A percentile compares a stretch with the other conserved stretches of the same genome.
These are phyloP conservation scores for Isoperla grammatica DNA, from an alignment of 2,888 invertebrate species.

Conservation along the genomic window DNA sequence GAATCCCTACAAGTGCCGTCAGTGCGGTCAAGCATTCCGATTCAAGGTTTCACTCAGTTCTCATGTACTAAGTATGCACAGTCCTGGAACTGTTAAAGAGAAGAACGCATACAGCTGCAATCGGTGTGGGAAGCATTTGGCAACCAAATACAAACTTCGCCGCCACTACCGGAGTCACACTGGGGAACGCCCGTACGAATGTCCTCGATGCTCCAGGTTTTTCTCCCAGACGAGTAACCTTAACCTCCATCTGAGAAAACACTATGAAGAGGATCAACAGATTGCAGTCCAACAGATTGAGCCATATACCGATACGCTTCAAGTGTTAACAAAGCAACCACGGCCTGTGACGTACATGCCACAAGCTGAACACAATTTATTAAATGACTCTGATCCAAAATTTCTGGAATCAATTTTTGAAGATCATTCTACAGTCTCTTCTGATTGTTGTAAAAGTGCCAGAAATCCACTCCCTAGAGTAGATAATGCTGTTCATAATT, in stretches of 20 bases:
- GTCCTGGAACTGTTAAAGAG: constrained; percentile 3
- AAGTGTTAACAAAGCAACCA: neutral
- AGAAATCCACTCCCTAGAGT: constrained; percentile 6
- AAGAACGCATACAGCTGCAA: constrained; percentile 30
- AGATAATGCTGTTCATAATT: constrained; percentile 12
- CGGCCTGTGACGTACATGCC: neutral
- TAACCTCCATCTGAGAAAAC: constrained; percentile 33
- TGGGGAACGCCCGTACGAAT: constrained; percentile 33
- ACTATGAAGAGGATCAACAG: constrained; percentile 20
- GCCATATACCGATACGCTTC: neutral
- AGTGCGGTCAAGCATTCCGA: constrained; percentile 34
- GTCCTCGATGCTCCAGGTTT: constrained; percentile 30
- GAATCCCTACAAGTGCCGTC: constrained; percentile 32
- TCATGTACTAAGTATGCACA: constrained; percentile 33
- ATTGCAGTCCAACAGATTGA: neutral
- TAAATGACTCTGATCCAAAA: constrained; percentile 3
- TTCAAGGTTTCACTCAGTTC: constrained; percentile 32
- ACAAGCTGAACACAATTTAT: neutral
- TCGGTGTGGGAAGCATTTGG: constrained; percentile 34
- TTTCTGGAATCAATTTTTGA: constrained; percentile 17
- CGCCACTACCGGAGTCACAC: constrained; percentile 35
- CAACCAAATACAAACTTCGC: constrained; percentile 31
- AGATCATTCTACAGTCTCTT: constrained; percentile 5
- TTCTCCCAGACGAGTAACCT: constrained; percentile 35
- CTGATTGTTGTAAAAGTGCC: neutral